These are phyloP conservation scores for Scortum barcoo DNA, from an alignment of 2,113 vertebrate species.

Conservation along the genomic window DNA sequence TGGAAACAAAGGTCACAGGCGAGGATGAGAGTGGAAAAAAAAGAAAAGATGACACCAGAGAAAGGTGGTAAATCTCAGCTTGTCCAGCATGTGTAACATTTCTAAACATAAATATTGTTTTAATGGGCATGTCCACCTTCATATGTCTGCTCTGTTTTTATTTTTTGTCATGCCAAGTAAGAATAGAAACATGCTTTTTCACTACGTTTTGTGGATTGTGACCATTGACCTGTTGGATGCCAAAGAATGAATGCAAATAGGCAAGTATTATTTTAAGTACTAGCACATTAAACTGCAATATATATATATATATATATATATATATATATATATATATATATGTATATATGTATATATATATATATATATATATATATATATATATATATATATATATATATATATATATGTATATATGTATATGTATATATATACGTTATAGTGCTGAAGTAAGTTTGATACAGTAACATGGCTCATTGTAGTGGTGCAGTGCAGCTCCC, in stretches of 20 bases:
- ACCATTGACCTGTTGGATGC: conserved; percentile 5
- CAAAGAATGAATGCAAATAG: conserved; percentile 1
- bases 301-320: no score
- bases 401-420: no score
- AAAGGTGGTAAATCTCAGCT: neutral
- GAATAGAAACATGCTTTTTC: neutral
- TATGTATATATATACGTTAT: neutral
- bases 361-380: no score
- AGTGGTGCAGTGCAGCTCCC: conserved; percentile 51
- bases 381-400: no score
- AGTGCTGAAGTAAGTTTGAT: conserved; percentile 7
- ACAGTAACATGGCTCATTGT: neutral
- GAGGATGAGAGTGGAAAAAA: neutral
- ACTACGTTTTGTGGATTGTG: neutral
- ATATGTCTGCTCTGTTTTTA: neutral
- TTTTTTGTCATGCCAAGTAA: conserved; percentile 5
- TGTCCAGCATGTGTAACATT: neutral
- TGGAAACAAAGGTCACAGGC: conserved; percentile 20
- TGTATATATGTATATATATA: no score
- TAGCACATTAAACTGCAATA: neutral
- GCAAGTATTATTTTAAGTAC: neutral
- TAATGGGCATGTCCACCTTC: neutral
- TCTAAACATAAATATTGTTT: neutral
- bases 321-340: no score
- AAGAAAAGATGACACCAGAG: neutral